Evolutionary conservation across 1,140 invertebrate species (phyloP).

Genomic region (Drosophila serrata): DNA sequence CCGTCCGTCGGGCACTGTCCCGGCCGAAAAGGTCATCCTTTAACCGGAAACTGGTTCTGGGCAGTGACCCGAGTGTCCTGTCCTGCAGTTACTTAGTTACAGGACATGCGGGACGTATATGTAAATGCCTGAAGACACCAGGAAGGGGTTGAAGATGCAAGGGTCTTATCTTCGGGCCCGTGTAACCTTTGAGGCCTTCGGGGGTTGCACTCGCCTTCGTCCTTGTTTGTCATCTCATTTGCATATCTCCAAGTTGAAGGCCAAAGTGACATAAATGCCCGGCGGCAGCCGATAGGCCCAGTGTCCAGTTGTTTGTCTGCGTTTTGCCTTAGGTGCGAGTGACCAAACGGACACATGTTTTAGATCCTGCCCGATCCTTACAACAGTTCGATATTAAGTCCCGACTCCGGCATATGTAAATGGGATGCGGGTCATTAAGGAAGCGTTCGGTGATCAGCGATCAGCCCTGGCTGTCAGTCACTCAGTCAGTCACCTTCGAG

Average conservation of each 20-base stretch:
- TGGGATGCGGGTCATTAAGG: slow-evolving; percentile 64
- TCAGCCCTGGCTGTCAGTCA: slow-evolving; percentile 43
- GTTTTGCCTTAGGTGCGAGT: slow-evolving; percentile 21
- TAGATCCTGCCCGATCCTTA: slow-evolving; percentile 20
- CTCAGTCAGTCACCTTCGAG: slow-evolving; percentile 32
- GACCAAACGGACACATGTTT: slow-evolving; percentile 50
- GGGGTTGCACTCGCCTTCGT: slow-evolving; percentile 56
- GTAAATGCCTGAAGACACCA: slow-evolving; percentile 21
- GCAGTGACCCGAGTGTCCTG: slow-evolving; percentile 76
- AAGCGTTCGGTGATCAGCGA: slow-evolving; percentile 22
- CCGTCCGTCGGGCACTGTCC: slow-evolving; percentile 18
- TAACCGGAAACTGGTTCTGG: slow-evolving; percentile 65
- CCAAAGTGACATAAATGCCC: slow-evolving; percentile 48
- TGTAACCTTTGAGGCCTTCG: slow-evolving; percentile 64
- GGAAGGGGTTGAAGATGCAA: slow-evolving; percentile 46
- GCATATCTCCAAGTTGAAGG: slow-evolving; percentile 43
- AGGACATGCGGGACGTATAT: slow-evolving; percentile 65
- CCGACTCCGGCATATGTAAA: slow-evolving; percentile 48
- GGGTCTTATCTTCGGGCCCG: slow-evolving; percentile 30
- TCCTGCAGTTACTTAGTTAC: slow-evolving; percentile 76
- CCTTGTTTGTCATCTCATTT: slow-evolving; percentile 51
- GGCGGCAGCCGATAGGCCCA: slow-evolving; percentile 19
- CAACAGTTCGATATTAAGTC: slow-evolving; percentile 46
- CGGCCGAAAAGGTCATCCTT: slow-evolving; percentile 44
- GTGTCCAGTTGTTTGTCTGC: slow-evolving; percentile 59